Base-by-base conservation (phyloP, 2,888 invertebrate genomes). In the Beris morrisii region DNA sequence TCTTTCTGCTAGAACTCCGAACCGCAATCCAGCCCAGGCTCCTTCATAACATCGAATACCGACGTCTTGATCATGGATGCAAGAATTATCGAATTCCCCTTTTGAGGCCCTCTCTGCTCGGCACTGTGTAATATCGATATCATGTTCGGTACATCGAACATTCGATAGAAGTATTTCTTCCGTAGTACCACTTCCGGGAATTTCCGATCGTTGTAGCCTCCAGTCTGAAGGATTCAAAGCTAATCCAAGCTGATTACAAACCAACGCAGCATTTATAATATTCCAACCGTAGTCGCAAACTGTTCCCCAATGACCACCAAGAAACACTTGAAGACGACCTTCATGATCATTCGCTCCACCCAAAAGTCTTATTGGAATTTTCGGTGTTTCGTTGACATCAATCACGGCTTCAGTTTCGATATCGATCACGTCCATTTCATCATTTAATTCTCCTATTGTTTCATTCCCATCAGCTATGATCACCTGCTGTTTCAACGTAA, bases 201-300 rank as follows among this genome's bases (percentile, higher is more conserved):
- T 89, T 80, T 95, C 90, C 38, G 86, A 90, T 28, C 89, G 85
- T 75, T 93, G 91, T 72, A 95, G 82, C 70, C 87, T 87, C 94
- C 97, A 96, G 79, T 95, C 93, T 71, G 91, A 87, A 0, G 96
- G 95, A 79, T 98, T 96, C 13, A 97, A 84, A 0, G 92, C 92
- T 69, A 94, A 84, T 0, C 98, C 98, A 70, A 99, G 82, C 80
- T 98, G 97, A 79, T 97, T 92, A 75, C 99, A 99, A 1, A 93
- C 95, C 56, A 98, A 81, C 0, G 96, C 93, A 0, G 99, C 96
- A 75, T 95, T 91, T 52, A 88, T 84, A 22, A 93, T 89, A 53
- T 90, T 95, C 97, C 98, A 99, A 54, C 92, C 93, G 77, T 98
- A 94, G 80, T 93, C 93, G 77, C 99, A 99, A 0, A 99, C 93